Evolutionary conservation across 2,888 invertebrate genomes (phyloP).

Genomic region (Trissolcus brochymenae): DNA sequence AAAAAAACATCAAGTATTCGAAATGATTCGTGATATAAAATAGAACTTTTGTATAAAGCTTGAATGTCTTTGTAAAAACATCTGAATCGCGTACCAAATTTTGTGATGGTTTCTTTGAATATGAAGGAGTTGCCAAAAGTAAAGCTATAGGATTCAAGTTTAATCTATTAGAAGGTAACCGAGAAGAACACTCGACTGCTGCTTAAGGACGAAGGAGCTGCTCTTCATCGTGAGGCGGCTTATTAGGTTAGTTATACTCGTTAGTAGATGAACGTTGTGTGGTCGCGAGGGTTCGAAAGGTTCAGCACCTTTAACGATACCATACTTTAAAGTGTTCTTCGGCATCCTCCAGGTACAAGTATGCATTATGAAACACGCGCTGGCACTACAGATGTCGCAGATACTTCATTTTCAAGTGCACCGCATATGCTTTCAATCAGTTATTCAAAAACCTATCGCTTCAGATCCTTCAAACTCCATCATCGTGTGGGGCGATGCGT

Average conservation of each 20-base stretch:
- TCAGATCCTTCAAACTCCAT: slow-evolving; percentile 24
- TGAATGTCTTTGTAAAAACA: no score
- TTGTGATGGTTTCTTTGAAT: no score
- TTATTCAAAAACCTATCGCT: slow-evolving; percentile 61
- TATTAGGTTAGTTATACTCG: slow-evolving; percentile 48
- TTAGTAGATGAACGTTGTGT: slow-evolving; percentile 58
- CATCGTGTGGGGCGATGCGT: slow-evolving; percentile 27
- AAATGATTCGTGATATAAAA: not conserved
- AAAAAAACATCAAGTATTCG: slow-evolving; percentile 5
- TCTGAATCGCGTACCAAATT: no score
- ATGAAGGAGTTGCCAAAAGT: not conserved
- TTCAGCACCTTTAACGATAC: slow-evolving; percentile 59
- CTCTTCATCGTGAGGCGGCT: slow-evolving; percentile 51
- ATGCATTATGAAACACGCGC: slow-evolving; percentile 75
- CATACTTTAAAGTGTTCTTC: slow-evolving; percentile 51
- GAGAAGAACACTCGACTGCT: slow-evolving; percentile 49
- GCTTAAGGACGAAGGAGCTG: slow-evolving; percentile 51
- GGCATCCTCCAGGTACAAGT: slow-evolving; percentile 64
- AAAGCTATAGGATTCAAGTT: not conserved
- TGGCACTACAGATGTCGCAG: slow-evolving; percentile 72
- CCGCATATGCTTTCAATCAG: slow-evolving; percentile 74
- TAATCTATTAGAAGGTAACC: slow-evolving; percentile 25
- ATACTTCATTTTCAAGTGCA: slow-evolving; percentile 66
- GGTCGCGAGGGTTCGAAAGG: slow-evolving; percentile 60
- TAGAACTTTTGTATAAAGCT: no score